A percentile compares a stretch with the other conserved stretches of the same genome.
phyloP scores from a whole-genome alignment of 2,888 invertebrate species.

The Tyria jacobaeae region DNA sequence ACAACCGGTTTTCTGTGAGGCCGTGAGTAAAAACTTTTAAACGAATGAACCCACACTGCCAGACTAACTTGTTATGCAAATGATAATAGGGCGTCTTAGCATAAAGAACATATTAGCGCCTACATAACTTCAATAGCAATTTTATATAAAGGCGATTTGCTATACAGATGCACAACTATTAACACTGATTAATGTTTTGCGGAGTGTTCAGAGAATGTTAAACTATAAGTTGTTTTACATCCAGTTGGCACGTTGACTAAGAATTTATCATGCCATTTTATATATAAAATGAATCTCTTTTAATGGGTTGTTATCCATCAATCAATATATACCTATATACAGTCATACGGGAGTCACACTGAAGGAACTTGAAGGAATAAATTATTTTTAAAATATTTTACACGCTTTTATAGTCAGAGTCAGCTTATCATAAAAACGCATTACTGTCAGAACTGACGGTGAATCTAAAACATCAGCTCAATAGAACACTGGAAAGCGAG shows the following conservation, averaged over 20 bases:
- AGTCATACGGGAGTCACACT: too few relatives aligned
- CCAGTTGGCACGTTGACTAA: conserved; percentile 13
- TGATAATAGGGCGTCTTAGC: neutral
- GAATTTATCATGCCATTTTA: neutral
- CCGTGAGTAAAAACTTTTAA: too few relatives aligned
- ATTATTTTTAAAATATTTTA: too few relatives aligned
- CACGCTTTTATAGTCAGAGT: too few relatives aligned
- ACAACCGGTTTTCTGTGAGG: too few relatives aligned
- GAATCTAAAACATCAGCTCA: too few relatives aligned
- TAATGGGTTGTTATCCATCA: too few relatives aligned
- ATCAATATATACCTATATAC: too few relatives aligned
- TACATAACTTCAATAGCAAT: conserved; percentile 2
- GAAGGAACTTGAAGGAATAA: too few relatives aligned
- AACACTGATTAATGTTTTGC: neutral
- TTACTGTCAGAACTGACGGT: too few relatives aligned
- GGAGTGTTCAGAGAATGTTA: neutral
- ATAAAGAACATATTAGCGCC: conserved; percentile 1
- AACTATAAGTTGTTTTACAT: neutral
- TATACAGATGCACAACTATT: neutral
- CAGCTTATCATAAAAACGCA: too few relatives aligned
- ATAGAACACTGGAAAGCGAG: too few relatives aligned
- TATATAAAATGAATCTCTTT: neutral
- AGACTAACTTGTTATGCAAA: neutral
- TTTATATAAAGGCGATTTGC: neutral
- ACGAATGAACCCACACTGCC: neutral